A percentile compares a stretch with the other conserved stretches of the same genome.
These are phyloP conservation scores for Electrona antarctica DNA, from an alignment of 2,113 vertebrate genomes.

Conservation along the genomic window DNA sequence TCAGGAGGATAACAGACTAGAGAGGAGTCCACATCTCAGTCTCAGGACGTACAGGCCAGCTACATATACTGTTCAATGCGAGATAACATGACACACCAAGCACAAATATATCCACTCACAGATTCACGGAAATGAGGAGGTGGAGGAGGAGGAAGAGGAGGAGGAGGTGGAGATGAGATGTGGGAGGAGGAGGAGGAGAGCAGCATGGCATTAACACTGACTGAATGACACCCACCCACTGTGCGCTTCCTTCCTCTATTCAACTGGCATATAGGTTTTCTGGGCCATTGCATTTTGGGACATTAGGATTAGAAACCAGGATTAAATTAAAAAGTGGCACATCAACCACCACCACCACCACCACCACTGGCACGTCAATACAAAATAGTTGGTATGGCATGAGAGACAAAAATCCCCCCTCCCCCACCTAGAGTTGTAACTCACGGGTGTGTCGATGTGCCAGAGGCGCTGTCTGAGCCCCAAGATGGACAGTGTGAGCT, in stretches of 20 bases:
- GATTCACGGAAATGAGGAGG: conserved; percentile 8
- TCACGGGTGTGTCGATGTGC: conserved; percentile 19
- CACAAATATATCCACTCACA: conserved; percentile 22
- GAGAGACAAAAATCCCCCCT: conserved; percentile 23
- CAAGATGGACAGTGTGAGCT: conserved; percentile 45
- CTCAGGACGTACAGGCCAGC: not conserved
- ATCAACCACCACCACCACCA: conserved; percentile 29
- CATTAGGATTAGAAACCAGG: conserved; percentile 50
- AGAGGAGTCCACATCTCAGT: not conserved
- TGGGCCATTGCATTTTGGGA: conserved; percentile 44
- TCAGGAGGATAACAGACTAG: conserved; percentile 7
- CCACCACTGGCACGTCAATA: conserved; percentile 7
- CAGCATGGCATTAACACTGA: conserved; percentile 24
- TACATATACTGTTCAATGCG: not conserved
- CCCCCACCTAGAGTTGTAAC: conserved; percentile 22
- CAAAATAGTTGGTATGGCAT: conserved; percentile 18
- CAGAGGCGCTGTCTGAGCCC: conserved; percentile 36
- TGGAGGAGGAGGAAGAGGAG: not conserved
- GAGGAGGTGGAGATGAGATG: conserved; percentile 5
- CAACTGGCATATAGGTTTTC: conserved; percentile 31
- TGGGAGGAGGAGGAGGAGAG: not conserved
- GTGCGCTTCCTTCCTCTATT: conserved; percentile 28
- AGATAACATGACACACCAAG: conserved; percentile 14
- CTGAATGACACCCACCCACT: conserved; percentile 35
- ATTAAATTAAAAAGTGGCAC: conserved; percentile 51